Evolutionary conservation across 2,888 invertebrate genomes (phyloP).

Genomic region (Drosophila putrida): DNA sequence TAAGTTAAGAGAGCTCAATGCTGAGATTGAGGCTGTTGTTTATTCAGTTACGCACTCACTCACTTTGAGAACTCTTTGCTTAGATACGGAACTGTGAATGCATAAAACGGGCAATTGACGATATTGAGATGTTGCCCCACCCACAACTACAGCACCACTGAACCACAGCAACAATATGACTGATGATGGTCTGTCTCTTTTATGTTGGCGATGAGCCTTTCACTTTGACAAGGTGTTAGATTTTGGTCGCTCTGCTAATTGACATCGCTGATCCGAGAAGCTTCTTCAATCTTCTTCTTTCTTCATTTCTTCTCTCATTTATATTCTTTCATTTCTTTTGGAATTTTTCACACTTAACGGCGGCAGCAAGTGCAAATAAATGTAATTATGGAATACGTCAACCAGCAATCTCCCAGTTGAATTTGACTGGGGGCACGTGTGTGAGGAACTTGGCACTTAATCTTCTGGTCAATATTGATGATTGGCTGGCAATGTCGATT

Average conservation of each 20-base stretch:
- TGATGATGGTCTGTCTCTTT: conserved; percentile 8
- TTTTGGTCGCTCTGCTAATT: conserved; percentile 69
- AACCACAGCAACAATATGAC: background rate
- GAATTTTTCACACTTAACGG: conserved; percentile 54
- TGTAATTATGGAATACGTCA: conserved; percentile 59
- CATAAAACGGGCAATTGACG: conserved; percentile 75
- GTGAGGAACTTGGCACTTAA: conserved; percentile 37
- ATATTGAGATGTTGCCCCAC: conserved; percentile 60
- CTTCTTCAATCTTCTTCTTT: conserved; percentile 12
- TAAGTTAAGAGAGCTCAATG: conserved; percentile 20
- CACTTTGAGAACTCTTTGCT: conserved; percentile 29
- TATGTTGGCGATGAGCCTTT: conserved; percentile 48
- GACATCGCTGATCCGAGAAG: conserved; percentile 39
- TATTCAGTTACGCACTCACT: conserved; percentile 48
- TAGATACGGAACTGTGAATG: conserved; percentile 43
- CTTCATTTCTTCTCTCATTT: conserved; percentile 12
- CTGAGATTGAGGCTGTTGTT: conserved; percentile 34
- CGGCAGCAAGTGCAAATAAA: conserved; percentile 31
- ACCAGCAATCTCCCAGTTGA: conserved; percentile 25
- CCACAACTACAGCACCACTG: conserved; percentile 21
- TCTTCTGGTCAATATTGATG: conserved; percentile 47
- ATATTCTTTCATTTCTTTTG: conserved; percentile 28
- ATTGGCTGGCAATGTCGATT: conserved; percentile 23
- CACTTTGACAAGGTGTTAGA: conserved; percentile 76
- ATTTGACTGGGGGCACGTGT: conserved; percentile 3